Evolutionary conservation across 2,113 vertebrate genomes (phyloP).

Genomic region (Taxidea taxus): DNA sequence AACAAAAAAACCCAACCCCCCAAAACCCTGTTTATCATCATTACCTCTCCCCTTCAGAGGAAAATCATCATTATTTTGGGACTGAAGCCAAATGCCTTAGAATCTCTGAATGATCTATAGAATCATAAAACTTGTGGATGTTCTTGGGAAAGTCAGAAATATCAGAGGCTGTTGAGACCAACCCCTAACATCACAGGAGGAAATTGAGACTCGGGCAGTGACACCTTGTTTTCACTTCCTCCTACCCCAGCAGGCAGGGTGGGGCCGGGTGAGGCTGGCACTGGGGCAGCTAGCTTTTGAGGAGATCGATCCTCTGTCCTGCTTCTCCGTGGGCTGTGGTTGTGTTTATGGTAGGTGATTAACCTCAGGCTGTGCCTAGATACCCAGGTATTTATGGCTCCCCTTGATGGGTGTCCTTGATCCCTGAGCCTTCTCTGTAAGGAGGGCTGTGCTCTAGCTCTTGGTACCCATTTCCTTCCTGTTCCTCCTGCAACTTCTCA

Average conservation of each 20-base stretch:
- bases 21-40: neutral
- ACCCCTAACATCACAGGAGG: neutral
- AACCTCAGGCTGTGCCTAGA: neutral
- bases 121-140: neutral
- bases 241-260: neutral
- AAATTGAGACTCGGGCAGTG: neutral
- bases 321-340: neutral
- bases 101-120: neutral
- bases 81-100: neutral
- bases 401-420: neutral
- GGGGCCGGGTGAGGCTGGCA: neutral
- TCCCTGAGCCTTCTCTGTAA: neutral
- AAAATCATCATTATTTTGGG: neutral
- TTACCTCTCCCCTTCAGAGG: neutral
- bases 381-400: neutral
- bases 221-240: neutral
- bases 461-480: neutral
- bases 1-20: too few relatives aligned
- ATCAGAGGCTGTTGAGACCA: neutral
- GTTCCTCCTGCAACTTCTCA: neutral
- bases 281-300: constrained; percentile 10
- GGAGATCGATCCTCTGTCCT: neutral
- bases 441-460: neutral
- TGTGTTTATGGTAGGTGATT: constrained; percentile 61
- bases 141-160: neutral